These are phyloP conservation scores for Poecilus cupreus DNA, from an alignment of 2,888 invertebrate species.

Conservation along the genomic window DNA sequence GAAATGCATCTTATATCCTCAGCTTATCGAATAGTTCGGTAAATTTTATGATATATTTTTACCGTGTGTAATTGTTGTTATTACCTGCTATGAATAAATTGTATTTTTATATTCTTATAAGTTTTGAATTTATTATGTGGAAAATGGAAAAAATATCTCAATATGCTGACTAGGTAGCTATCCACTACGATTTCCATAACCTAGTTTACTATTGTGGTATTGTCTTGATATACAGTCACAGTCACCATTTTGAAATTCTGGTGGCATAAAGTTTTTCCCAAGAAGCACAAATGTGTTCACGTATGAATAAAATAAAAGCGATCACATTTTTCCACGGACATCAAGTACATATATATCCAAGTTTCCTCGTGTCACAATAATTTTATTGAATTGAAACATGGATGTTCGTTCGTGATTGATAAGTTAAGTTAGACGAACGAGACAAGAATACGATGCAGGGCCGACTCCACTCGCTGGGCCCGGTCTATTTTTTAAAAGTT, in stretches of 20 bases:
- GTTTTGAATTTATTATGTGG: too few species aligned
- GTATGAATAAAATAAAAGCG: slow-evolving; percentile 43
- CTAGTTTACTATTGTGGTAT: slow-evolving; percentile 34
- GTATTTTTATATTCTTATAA: too few species aligned
- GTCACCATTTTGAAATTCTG: slow-evolving; percentile 34
- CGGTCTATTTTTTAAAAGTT: background rate
- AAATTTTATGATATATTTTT: too few species aligned
- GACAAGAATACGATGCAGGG: slow-evolving; percentile 33
- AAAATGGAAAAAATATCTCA: background rate
- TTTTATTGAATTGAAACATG: slow-evolving; percentile 44
- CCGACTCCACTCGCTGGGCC: too few species aligned
- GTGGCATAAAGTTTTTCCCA: slow-evolving; percentile 43
- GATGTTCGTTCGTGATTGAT: slow-evolving; percentile 37
- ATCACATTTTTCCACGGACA: slow-evolving; percentile 36
- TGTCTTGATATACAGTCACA: slow-evolving; percentile 15
- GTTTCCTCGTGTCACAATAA: slow-evolving; percentile 37
- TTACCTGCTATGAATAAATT: too few species aligned
- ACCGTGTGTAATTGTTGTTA: too few species aligned
- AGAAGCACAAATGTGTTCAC: slow-evolving; percentile 41
- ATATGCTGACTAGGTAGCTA: background rate
- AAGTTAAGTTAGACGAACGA: slow-evolving; percentile 30
- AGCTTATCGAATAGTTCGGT: too few species aligned
- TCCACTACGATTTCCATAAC: slow-evolving; percentile 18
- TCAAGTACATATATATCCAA: slow-evolving; percentile 40
- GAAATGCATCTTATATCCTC: too few species aligned